These are phyloP conservation scores for Drosophila kohkoa DNA, from an alignment of 1,140 invertebrate genomes.

Conservation along the genomic window DNA sequence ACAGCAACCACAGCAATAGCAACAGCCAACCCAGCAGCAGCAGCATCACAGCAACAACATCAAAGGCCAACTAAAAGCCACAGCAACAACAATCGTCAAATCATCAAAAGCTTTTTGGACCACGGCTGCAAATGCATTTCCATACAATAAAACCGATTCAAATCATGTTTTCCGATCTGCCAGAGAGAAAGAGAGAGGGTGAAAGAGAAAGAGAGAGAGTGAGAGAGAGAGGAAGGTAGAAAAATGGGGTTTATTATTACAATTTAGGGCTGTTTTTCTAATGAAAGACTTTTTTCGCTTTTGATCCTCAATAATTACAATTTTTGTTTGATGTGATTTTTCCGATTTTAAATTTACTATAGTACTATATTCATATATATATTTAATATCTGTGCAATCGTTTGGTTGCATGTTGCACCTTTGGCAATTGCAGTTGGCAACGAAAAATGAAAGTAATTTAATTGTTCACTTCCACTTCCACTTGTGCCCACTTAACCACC, in stretches of 20 bases:
- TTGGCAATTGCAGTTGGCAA: neutral
- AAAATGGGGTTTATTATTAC: neutral
- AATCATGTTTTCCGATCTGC: conserved; percentile 24
- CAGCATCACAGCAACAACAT: conserved; percentile 23
- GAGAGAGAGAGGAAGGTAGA: neutral
- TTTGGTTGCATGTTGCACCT: neutral
- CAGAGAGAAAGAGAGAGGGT: neutral
- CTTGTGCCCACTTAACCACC: neutral
- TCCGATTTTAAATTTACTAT: no score
- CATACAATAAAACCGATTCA: conserved; percentile 7
- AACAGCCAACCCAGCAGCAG: conserved; percentile 23
- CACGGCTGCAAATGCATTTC: conserved; percentile 36
- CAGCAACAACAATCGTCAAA: conserved; percentile 18
- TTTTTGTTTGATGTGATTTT: no score
- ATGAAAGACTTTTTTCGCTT: no score
- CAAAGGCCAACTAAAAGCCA: conserved; percentile 18
- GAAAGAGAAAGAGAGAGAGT: neutral
- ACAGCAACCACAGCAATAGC: conserved; percentile 22
- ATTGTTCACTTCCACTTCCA: conserved; percentile 12
- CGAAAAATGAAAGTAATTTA: conserved; percentile 25
- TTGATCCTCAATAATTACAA: no score
- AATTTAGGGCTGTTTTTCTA: neutral
- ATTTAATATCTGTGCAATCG: neutral
- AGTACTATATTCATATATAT: no score
- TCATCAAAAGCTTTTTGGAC: conserved; percentile 38